Percentiles rank a stretch among this genome's conserved stretches.
phyloP scores from a whole-genome alignment of 2,888 invertebrate species.

The Nycteola revayana region DNA sequence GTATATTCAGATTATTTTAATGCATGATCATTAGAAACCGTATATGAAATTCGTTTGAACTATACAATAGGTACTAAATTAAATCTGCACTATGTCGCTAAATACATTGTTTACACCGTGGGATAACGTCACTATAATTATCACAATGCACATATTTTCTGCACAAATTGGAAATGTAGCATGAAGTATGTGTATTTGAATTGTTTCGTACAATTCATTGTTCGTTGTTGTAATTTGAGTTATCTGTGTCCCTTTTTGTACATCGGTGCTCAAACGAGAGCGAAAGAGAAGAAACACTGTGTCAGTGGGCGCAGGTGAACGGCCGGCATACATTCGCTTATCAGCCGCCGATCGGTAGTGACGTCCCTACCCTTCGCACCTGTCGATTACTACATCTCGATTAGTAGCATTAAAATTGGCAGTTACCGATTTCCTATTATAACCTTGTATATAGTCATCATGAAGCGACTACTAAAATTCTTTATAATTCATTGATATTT shows the following conservation, averaged over 20 bases:
- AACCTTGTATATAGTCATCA: conserved; percentile 19
- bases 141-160: conserved; percentile 51
- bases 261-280: conserved; percentile 28
- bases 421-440: conserved; percentile 28
- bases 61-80: conserved; percentile 35
- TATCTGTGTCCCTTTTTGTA: conserved; percentile 35
- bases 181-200: conserved; percentile 53
- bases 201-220: conserved; percentile 49
- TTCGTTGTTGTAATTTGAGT: conserved; percentile 30
- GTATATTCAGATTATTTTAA: conserved; percentile 24
- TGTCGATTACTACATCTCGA: conserved; percentile 53
- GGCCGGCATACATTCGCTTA: conserved; percentile 78
- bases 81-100: conserved; percentile 29
- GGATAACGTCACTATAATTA: conserved; percentile 49
- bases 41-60: conserved; percentile 22
- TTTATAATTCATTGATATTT: too few relatives aligned
- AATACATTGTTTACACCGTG: conserved; percentile 35
- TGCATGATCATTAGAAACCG: conserved; percentile 20
- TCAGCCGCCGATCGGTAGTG: conserved; percentile 68
- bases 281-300: conserved; percentile 56
- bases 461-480: conserved; percentile 1
- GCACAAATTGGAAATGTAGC: conserved; percentile 58
- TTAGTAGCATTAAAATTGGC: conserved; percentile 20
- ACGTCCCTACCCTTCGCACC: conserved; percentile 57
- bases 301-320: conserved; percentile 76